Evolutionary conservation across 2,888 invertebrate genomes (phyloP).

Genomic region (Hemicrepidius hirtus): DNA sequence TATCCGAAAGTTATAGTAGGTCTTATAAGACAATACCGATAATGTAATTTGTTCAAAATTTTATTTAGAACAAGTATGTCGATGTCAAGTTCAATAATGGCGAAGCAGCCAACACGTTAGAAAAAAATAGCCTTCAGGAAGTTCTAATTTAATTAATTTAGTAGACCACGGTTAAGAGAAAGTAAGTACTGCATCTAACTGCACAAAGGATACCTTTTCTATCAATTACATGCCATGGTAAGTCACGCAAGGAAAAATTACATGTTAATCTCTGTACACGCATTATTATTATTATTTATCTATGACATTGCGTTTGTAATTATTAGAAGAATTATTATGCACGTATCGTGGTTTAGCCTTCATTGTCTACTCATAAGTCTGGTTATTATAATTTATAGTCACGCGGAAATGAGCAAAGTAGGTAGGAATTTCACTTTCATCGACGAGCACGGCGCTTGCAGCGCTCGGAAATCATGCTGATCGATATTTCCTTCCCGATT

Average conservation of each 20-base stretch:
- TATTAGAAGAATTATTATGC: background rate
- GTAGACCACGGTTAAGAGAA: background rate
- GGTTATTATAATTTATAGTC: conserved; percentile 8
- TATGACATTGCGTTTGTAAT: background rate
- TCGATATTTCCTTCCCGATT: conserved; percentile 15
- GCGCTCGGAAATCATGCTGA: conserved; percentile 16
- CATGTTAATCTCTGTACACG: background rate
- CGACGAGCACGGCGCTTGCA: background rate
- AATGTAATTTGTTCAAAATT: too few species aligned
- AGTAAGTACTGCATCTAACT: background rate
- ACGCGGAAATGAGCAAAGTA: conserved; percentile 21
- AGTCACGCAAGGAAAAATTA: too few species aligned
- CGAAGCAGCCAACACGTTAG: background rate
- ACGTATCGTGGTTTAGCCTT: conserved; percentile 8
- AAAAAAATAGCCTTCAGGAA: conserved; percentile 13
- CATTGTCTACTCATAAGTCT: background rate
- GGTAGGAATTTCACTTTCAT: conserved; percentile 25
- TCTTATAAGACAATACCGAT: too few species aligned
- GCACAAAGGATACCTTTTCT: conserved; percentile 5
- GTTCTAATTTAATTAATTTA: background rate
- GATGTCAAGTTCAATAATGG: conserved; percentile 19
- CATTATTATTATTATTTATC: background rate
- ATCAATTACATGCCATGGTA: conserved; percentile 4
- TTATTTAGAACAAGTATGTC: conserved; percentile 18
- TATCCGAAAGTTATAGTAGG: too few species aligned